These are phyloP conservation scores for Bergia puertoricense DNA, from an alignment of 92 coral and sea anemone genomes.

Conservation along the genomic window DNA sequence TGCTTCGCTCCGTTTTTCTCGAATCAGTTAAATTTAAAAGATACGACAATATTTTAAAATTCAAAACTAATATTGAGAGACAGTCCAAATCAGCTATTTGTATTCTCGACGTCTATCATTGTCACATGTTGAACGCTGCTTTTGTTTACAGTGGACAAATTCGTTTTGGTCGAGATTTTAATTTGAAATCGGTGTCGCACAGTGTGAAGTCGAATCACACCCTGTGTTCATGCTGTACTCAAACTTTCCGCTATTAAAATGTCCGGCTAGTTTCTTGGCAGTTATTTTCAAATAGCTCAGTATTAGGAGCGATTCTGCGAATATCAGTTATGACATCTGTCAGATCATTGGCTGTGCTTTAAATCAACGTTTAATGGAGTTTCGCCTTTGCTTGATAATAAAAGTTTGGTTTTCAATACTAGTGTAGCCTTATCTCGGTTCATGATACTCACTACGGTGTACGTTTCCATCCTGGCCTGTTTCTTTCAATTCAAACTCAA, in stretches of 20 bases:
- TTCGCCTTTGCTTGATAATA: neutral
- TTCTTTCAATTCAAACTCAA: neutral
- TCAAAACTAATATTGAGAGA: neutral
- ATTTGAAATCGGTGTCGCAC: constrained; percentile 1
- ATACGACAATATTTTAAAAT: neutral
- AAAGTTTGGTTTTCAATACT: neutral
- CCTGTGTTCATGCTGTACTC: neutral
- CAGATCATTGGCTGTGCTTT: neutral
- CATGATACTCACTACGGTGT: neutral
- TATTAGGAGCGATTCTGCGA: neutral
- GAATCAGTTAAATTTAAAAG: no score
- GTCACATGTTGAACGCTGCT: neutral
- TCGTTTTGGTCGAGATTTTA: neutral
- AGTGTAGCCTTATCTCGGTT: neutral
- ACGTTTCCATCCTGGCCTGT: neutral
- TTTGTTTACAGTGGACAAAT: constrained; percentile 14
- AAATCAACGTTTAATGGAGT: neutral
- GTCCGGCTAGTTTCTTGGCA: neutral
- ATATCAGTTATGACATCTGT: neutral
- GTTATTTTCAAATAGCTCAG: neutral
- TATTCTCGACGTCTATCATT: neutral
- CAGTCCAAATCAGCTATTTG: neutral
- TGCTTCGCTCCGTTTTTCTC: neutral
- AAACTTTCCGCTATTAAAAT: neutral
- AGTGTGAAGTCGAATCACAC: neutral